These are phyloP conservation scores for Watersipora subatra DNA, from an alignment of 1,140 invertebrate genomes.

Conservation along the genomic window DNA sequence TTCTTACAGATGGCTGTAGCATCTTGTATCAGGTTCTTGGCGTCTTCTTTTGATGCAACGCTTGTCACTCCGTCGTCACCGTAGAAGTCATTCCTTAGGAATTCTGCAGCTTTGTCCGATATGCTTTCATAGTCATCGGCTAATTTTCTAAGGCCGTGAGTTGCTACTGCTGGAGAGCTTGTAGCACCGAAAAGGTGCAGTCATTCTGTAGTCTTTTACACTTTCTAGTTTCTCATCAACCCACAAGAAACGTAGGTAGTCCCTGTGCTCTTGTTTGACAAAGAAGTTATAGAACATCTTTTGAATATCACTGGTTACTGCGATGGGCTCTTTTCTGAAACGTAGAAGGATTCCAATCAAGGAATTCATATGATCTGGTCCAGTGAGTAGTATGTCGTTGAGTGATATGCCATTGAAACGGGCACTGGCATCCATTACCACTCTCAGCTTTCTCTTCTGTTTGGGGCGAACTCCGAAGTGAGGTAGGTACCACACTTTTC, in stretches of 20 bases:
- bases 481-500: conserved; percentile 2
- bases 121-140: not conserved
- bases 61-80: not conserved
- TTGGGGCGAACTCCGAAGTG: not conserved
- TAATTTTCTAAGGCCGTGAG: not conserved
- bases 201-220: conserved; percentile 2
- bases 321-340: conserved; percentile 12
- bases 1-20: not conserved
- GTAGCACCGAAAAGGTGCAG: not conserved
- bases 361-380: conserved; percentile 31
- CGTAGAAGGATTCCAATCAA: conserved; percentile 14
- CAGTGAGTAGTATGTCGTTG: conserved; percentile 15
- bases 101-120: not conserved
- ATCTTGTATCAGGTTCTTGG: not conserved
- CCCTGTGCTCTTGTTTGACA: not conserved
- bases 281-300: not conserved
- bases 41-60: not conserved
- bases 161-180: not conserved
- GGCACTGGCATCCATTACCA: not conserved
- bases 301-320: conserved; percentile 5
- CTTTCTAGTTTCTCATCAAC: not conserved
- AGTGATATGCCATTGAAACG: conserved; percentile 16
- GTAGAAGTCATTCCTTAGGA: not conserved
- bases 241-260: conserved; percentile 3
- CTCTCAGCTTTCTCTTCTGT: not conserved